phyloP scores from a whole-genome alignment of 2,888 invertebrate genomes.

The Limnephilus marmoratus region DNA sequence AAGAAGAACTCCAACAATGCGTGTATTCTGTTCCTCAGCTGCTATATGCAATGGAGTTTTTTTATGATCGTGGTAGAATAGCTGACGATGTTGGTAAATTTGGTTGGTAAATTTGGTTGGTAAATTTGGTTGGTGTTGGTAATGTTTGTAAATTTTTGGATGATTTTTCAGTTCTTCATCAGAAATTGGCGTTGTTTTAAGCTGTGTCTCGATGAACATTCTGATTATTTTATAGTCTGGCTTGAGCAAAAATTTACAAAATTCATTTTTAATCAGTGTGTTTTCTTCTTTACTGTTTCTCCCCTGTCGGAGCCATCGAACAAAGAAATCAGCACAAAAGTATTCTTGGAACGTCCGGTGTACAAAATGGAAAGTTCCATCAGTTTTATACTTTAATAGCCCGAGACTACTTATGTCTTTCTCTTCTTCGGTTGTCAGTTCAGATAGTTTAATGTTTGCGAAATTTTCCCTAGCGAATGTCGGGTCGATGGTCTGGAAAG shows the following conservation, averaged over 20 bases:
- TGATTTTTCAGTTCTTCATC: not conserved
- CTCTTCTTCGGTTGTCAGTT: not conserved
- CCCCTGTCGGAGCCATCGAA: not conserved
- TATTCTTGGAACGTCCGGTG: slow-evolving; percentile 1
- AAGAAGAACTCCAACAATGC: not conserved
- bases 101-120: too few relatives aligned
- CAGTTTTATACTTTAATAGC: not conserved
- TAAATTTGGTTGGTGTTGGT: too few relatives aligned
- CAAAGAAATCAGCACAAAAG: not conserved
- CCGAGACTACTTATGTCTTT: slow-evolving; percentile 12
- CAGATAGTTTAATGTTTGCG: not conserved
- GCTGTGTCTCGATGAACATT: not conserved
- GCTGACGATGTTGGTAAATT: too few relatives aligned
- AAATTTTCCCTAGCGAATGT: too few relatives aligned
- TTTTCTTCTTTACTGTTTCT: not conserved
- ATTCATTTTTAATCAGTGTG: not conserved
- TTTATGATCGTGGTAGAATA: too few relatives aligned
- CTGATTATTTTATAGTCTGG: not conserved
- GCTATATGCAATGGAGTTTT: not conserved
- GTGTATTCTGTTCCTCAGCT: not conserved
- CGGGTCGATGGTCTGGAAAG: not conserved
- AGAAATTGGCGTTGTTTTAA: not conserved
- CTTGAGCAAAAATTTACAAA: not conserved
- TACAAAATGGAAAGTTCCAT: not conserved
- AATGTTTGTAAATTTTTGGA: not conserved